Evolutionary conservation across 2,888 invertebrate species (phyloP), one percentile per base, ranked within the genome.

Genomic region (Drosophila robusta): DNA sequence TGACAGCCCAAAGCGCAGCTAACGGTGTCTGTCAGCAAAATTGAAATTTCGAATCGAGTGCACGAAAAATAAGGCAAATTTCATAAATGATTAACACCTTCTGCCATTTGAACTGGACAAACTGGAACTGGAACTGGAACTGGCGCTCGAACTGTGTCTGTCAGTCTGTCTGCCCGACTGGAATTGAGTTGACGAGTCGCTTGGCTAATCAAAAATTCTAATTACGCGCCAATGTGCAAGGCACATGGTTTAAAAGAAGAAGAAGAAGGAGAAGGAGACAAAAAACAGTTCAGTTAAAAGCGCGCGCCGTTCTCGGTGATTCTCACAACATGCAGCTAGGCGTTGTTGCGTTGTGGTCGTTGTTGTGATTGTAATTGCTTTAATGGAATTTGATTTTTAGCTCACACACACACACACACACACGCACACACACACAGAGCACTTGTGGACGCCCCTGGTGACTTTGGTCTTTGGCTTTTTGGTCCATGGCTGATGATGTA

Each of bases 31-130:
- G 75, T 69, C 64, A 71, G 70, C 68, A 79, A 78, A 90, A 90
- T 87, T 82, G 77, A 80, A 90, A 87, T 82, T 80, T 84, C 79
- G 76, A 89, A 89, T 87, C 44, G 79, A 77, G 84, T 79, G 75
- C 79, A 81, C 38, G 14, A n/a, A 78, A 78, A 75, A 63, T 49
- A 50, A 42, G 51, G 51, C 29, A 62, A 39, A 69, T 81, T 62
- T 69, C 65, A 88, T 82, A 88, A 89, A 80, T 82, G 84, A 89
- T 89, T 89, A 89, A 89, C 90, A 89, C 90, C 89, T 90, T 74
- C 66, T 89, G 88, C 79, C 87, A 82, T 89, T 87, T 89, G 89
- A 80, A 90, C 90, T 81, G 87, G 89, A 81, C 84, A 89, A 89
- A 89, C 89, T 75, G 77, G 89, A 65, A 63, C 34, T 41, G 38